phyloP scores from a whole-genome alignment of 2,797 vertebrate species.

The Nasua narica region DNA sequence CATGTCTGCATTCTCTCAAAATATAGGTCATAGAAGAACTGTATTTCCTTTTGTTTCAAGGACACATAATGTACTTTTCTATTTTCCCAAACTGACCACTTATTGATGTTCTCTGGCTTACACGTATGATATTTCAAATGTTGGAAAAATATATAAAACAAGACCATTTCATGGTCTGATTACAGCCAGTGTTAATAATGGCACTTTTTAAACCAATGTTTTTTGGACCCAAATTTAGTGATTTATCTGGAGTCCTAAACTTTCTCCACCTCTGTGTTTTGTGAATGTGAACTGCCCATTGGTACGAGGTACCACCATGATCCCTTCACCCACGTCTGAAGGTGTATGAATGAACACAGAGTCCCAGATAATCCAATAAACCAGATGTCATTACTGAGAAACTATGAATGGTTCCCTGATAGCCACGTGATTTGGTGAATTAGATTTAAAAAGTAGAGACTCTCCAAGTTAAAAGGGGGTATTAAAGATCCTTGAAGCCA shows the following conservation, averaged over 20 bases:
- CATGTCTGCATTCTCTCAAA: background rate
- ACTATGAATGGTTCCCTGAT: background rate
- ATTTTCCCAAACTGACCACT: background rate
- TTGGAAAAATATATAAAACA: background rate
- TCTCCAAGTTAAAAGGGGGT: background rate
- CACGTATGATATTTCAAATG: background rate
- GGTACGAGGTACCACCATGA: background rate
- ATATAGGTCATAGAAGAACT: background rate
- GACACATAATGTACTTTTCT: background rate
- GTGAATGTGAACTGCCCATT: background rate
- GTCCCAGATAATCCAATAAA: background rate
- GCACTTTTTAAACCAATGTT: background rate
- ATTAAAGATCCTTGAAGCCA: background rate
- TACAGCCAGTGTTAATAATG: background rate
- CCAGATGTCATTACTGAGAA: background rate
- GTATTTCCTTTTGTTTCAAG: constrained; percentile 16
- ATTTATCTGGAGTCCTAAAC: background rate
- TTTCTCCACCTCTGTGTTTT: background rate
- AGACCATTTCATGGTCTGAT: background rate
- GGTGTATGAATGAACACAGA: background rate
- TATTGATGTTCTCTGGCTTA: background rate
- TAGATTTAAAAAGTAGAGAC: background rate
- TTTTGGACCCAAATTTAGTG: background rate
- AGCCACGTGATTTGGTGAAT: background rate
- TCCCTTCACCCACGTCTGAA: background rate